phyloP scores from a whole-genome alignment of 2,113 vertebrate species.

The Puffinus mauretanicus region DNA sequence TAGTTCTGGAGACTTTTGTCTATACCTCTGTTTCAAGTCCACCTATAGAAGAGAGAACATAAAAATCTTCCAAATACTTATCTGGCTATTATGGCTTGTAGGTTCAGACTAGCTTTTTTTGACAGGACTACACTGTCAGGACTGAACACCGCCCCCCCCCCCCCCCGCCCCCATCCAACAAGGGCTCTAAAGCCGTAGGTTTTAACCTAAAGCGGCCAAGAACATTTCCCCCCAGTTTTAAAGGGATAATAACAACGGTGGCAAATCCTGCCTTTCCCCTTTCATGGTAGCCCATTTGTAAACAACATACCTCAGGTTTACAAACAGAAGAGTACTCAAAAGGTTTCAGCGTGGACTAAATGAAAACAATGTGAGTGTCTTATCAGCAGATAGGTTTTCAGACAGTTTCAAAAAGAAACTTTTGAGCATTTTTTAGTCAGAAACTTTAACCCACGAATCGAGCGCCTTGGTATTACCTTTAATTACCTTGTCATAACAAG shows the following conservation, averaged over 20 bases:
- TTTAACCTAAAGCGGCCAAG: neutral
- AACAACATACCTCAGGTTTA: neutral
- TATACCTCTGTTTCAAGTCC: neutral
- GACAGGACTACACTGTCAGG: neutral
- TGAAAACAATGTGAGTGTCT: neutral
- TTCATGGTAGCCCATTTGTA: no score
- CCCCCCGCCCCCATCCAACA: no score
- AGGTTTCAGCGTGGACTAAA: neutral
- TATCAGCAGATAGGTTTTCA: neutral
- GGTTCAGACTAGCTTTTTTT: neutral
- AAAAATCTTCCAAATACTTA: neutral
- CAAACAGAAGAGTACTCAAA: accelerated
- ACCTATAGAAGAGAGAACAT: neutral
- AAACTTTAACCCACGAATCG: neutral
- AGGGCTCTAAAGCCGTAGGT: neutral
- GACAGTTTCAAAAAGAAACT: neutral
- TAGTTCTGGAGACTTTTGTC: neutral
- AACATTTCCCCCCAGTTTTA: accelerated
- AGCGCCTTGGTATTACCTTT: neutral
- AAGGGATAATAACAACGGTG: neutral
- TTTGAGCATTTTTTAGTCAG: neutral
- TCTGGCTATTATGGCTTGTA: neutral
- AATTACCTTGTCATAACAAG: neutral
- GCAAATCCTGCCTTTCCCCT: neutral
- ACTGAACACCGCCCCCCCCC: no score